Evolutionary conservation across 2,797 vertebrate genomes (phyloP).

Genomic region (Myripristis jacobus): DNA sequence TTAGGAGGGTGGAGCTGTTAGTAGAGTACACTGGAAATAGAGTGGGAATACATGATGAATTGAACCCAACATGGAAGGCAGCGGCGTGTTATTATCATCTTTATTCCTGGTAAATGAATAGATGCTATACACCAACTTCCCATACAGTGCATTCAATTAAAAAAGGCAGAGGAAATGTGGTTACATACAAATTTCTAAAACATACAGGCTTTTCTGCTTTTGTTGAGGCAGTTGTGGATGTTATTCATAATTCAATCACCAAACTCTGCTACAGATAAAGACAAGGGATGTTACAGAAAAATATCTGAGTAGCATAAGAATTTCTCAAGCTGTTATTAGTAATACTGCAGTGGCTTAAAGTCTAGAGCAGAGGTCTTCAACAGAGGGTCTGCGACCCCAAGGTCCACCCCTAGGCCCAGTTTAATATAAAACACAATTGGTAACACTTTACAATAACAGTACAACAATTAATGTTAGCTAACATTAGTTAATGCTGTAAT

Average conservation of each 20-base stretch:
- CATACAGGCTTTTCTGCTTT: background rate
- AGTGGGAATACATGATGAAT: conserved; percentile 23
- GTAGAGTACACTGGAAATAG: conserved; percentile 24
- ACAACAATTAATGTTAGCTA: too few species aligned
- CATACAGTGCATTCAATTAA: conserved; percentile 1
- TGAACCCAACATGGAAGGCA: conserved; percentile 29
- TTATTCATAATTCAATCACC: background rate
- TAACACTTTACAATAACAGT: too few species aligned
- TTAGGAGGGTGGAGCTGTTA: conserved; percentile 10
- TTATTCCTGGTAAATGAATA: conserved; percentile 49
- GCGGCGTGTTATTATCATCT: conserved; percentile 26
- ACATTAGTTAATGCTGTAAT: too few species aligned
- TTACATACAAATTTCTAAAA: background rate
- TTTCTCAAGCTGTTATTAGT: conserved; percentile 5
- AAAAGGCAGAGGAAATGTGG: conserved; percentile 1
- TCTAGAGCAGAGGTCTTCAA: too few species aligned
- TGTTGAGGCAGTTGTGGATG: background rate
- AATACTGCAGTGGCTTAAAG: background rate
- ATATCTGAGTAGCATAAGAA: conserved; percentile 1
- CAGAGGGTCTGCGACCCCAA: too few species aligned
- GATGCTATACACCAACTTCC: conserved; percentile 8
- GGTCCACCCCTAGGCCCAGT: too few species aligned
- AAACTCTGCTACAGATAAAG: background rate
- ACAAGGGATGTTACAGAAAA: background rate
- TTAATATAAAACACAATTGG: too few species aligned